Percentiles rank a stretch among this genome's conserved stretches.
Conservation (phyloP, 2,113 vertebrate species). For the Peromyscus californicus region DNA sequence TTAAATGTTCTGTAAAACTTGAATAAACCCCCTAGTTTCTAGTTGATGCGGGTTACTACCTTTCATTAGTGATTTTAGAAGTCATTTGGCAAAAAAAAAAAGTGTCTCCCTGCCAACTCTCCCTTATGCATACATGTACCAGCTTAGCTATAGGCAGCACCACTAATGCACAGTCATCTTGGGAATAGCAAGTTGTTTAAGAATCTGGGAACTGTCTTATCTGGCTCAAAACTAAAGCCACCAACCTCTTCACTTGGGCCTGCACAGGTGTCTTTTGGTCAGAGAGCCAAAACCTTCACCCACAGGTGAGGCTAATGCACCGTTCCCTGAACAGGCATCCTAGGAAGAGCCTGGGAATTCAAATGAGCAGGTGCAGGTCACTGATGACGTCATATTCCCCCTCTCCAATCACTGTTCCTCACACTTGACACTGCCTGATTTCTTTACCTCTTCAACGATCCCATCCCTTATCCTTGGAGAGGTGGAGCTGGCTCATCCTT, state of each 20-base stretch:
- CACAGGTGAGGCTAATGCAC: not conserved
- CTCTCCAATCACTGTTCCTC: too few relatives aligned
- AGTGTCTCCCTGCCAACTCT: not conserved
- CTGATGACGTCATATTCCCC: not conserved
- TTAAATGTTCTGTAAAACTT: not conserved
- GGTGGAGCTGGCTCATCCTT: not conserved
- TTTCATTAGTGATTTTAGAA: not conserved
- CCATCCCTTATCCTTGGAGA: not conserved
- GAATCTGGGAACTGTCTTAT: not conserved
- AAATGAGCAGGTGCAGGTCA: rapidly evolving
- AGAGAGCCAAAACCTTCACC: not conserved
- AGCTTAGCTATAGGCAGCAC: not conserved
- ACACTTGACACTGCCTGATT: not conserved
- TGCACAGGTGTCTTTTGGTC: not conserved
- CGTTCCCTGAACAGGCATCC: not conserved
- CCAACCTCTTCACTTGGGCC: not conserved
- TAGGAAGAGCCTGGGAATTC: not conserved
- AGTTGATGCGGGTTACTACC: not conserved
- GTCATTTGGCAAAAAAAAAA: not conserved
- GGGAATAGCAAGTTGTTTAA: not conserved
- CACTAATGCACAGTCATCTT: not conserved
- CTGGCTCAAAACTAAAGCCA: not conserved
- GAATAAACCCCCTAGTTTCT: not conserved
- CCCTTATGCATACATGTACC: not conserved
- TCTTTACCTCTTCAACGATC: not conserved